Evolutionary conservation across 2,888 invertebrate species (phyloP).

Genomic region (Halocaridina rubra): DNA sequence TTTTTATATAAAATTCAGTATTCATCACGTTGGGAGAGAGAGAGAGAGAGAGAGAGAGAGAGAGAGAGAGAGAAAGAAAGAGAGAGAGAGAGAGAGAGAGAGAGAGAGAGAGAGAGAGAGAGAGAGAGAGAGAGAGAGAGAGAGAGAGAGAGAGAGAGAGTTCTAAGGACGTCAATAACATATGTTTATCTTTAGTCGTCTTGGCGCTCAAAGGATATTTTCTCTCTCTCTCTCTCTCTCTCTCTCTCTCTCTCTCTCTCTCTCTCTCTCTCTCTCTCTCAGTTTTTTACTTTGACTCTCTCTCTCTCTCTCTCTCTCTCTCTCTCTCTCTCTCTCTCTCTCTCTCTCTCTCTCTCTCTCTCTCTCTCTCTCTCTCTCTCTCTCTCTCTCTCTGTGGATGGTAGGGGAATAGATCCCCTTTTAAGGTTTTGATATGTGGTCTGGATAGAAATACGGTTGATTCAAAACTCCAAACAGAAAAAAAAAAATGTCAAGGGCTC

Average conservation of each 20-base stretch:
- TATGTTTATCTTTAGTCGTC: no score
- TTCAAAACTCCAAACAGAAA: no score
- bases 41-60: neutral
- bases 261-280: neutral
- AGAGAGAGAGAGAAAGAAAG: neutral
- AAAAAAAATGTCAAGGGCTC: no score
- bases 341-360: neutral
- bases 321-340: neutral
- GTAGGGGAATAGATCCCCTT: no score
- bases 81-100: neutral
- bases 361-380: neutral
- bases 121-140: neutral
- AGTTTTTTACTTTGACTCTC: neutral
- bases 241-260: neutral
- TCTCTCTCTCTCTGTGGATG: neutral
- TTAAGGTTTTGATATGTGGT: no score
- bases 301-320: slow-evolving; percentile 10
- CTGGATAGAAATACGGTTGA: no score
- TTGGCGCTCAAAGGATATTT: no score
- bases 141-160: neutral
- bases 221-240: neutral
- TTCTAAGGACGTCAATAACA: no score
- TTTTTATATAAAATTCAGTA: no score
- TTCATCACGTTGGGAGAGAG: no score
- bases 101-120: neutral